phyloP scores from a whole-genome alignment of 53 echinoderm and acorn worm genomes.

The Astropecten irregularis region DNA sequence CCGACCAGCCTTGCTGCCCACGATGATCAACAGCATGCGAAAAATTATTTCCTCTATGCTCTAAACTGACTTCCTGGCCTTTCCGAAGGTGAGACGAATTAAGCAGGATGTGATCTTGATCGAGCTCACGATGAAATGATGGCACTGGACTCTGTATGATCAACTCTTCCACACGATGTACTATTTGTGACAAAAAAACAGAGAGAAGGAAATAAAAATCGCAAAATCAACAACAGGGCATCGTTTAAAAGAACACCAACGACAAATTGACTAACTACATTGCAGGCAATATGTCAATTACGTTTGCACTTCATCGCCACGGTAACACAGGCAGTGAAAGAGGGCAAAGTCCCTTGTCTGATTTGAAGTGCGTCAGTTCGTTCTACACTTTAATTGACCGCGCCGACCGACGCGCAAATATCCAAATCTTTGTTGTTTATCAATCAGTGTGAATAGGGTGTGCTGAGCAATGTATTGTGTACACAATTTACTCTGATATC shows the following conservation, averaged over 20 bases:
- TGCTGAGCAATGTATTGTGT: neutral
- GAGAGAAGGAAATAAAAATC: conserved; percentile 20
- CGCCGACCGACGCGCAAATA: conserved; percentile 10
- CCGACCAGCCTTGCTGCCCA: neutral
- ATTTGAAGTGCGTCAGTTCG: conserved; percentile 14
- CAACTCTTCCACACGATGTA: conserved; percentile 44
- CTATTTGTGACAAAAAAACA: conserved; percentile 27
- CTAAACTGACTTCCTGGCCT: no score
- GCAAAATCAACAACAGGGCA: no score
- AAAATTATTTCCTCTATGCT: no score
- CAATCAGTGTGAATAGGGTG: neutral
- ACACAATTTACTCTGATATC: conserved; percentile 5
- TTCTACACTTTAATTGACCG: conserved; percentile 14
- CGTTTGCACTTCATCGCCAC: no score
- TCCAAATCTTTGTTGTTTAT: neutral
- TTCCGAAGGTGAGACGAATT: no score
- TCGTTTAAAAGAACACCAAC: no score
- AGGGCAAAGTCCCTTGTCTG: conserved; percentile 17
- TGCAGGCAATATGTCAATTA: no score
- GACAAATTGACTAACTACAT: no score
- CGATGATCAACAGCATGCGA: no score
- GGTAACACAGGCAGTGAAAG: neutral
- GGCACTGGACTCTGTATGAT: conserved; percentile 21
- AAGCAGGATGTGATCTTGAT: neutral
- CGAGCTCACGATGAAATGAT: neutral